These are phyloP conservation scores for Drosophila siamana DNA, from an alignment of 2,888 invertebrate species.

Conservation along the genomic window DNA sequence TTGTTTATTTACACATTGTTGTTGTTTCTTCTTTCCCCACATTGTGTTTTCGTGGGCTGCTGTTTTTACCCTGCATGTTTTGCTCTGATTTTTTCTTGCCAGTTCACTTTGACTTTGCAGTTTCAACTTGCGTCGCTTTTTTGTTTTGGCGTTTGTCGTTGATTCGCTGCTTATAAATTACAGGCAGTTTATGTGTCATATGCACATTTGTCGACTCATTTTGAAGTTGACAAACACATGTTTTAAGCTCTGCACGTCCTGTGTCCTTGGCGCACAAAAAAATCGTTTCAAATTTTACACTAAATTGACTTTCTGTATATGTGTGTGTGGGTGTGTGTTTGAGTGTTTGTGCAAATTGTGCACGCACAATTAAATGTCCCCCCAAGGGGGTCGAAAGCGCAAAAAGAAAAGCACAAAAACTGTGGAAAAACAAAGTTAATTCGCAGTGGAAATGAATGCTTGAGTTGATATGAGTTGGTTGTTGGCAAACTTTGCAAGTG, in stretches of 20 bases:
- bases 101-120: constrained; percentile 36
- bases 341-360: constrained; percentile 54
- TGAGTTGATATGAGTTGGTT: constrained; percentile 17
- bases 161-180: constrained; percentile 38
- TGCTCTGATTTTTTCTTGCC: constrained; percentile 35
- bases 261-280: constrained; percentile 45
- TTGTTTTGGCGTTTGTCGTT: too few relatives aligned
- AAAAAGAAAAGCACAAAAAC: constrained; percentile 5
- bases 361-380: constrained; percentile 76
- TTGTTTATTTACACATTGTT: constrained; percentile 42
- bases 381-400: constrained; percentile 5
- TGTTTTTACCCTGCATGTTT: too few relatives aligned
- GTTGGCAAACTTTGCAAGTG: constrained; percentile 27
- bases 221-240: constrained; percentile 61
- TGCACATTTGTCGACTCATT: constrained; percentile 63
- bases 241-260: constrained; percentile 38
- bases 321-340: not conserved
- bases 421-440: constrained; percentile 30
- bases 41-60: constrained; percentile 57
- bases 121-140: too few relatives aligned
- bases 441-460: constrained; percentile 44
- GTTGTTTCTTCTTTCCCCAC: constrained; percentile 10
- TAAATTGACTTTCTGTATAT: constrained; percentile 69
- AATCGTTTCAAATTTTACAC: constrained; percentile 71
- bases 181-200: constrained; percentile 61